Base-by-base conservation (phyloP, 2,113 vertebrate species). In the Centropristis striata region DNA sequence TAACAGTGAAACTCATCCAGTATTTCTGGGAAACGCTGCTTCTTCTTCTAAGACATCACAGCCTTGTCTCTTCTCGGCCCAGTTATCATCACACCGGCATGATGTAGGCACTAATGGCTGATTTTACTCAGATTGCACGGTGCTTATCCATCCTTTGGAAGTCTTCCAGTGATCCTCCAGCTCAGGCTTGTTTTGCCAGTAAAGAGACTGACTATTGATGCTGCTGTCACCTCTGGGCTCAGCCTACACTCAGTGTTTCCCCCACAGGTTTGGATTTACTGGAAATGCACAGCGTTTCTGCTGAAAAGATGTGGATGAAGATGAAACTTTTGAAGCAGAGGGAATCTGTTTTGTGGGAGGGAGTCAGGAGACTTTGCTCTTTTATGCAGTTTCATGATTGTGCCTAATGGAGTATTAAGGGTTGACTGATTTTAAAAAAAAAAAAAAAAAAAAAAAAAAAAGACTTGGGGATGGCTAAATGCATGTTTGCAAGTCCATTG, bases 101-200 rank as follows among this genome's bases (percentile, higher is more conserved):
- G 77, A 84, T 64, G 55, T 66, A 39, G 74, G 67, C 23, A 23
- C 53, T 83, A 50, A 81, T 85, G 77, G 67, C 60, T 47, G 73
- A 70, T 85, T 83, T 75, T 39, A 72, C 84, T 63, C 75, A 1
- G 37, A 63, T 80, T 75, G 49, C 68, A 8, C 25, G 51, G 68
- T 79, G 46, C 66, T 71, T 58, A 60, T 78, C 78, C 39, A 23
- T 71, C 60, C 49, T 74, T 60, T 86, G 86, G 80, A 87, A 75
- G 37, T 67, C 28, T 25, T 73, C 73, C 84, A 78, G 71, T 57
- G 60, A 66, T 66, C 78, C 49, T 79, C 59, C 47, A 28, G 66
- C 44, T 64, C 36, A 66, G 51, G 50, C 71, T 84, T 25, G 41
- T 60, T 39, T 65, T 78, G 58, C 75, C 72, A 64, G 41, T 41